Percentiles rank a stretch among this genome's conserved stretches.
These are phyloP conservation scores for Casuarius casuarius DNA, from an alignment of 2,113 vertebrate species.

Conservation along the genomic window DNA sequence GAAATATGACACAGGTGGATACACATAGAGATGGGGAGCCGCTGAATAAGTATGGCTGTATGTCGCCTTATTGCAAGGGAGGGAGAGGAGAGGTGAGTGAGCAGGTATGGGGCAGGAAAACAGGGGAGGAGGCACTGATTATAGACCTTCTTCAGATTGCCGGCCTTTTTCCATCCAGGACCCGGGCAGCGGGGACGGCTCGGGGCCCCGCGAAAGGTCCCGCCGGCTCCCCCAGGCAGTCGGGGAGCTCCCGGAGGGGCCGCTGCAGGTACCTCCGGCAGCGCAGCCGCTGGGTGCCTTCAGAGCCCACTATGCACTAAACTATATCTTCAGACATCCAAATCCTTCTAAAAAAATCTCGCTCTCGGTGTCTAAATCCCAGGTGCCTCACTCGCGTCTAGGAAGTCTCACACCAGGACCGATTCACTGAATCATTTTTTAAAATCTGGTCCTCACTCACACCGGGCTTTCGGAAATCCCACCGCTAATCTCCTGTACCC, in stretches of 20 bases:
- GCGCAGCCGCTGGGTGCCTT: neutral
- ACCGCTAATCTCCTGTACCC: constrained; percentile 59
- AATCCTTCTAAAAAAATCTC: constrained; percentile 60
- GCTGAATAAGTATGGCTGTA: fast-evolving
- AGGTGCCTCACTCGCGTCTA: constrained; percentile 54
- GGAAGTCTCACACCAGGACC: constrained; percentile 46
- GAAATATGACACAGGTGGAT: neutral
- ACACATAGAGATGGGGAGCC: fast-evolving
- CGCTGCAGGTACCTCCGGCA: neutral
- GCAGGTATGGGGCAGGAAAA: neutral
- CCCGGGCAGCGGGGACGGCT: no score
- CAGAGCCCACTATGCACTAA: neutral
- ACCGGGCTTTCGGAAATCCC: constrained; percentile 49
- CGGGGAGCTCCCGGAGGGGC: neutral
- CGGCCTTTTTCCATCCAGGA: neutral
- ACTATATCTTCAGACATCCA: constrained; percentile 57
- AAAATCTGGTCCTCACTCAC: constrained; percentile 9
- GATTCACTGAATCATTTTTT: neutral
- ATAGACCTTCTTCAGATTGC: no score
- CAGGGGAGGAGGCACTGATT: neutral
- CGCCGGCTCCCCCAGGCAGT: neutral
- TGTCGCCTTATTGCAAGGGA: neutral
- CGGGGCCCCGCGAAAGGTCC: no score
- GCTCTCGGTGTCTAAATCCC: constrained; percentile 56
- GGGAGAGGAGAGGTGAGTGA: neutral